phyloP scores from a whole-genome alignment of 1,140 invertebrate genomes.

The Phocides pigmalion region DNA sequence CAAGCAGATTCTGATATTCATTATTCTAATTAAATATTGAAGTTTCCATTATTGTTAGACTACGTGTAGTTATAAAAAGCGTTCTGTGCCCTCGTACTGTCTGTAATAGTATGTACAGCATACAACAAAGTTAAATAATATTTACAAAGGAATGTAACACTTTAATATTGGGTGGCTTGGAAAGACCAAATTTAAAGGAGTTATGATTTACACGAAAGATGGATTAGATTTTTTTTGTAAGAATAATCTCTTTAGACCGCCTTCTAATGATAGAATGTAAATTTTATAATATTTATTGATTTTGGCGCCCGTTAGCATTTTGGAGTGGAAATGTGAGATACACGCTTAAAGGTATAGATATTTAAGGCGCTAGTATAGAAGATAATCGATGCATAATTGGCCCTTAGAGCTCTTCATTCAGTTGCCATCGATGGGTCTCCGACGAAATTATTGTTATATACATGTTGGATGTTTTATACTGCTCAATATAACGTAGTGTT shows the following conservation, averaged over 20 bases:
- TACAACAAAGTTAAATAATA: background rate
- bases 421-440: slow-evolving; percentile 2
- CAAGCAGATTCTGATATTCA: too few relatives aligned
- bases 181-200: background rate
- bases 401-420: background rate
- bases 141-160: background rate
- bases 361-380: background rate
- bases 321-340: background rate
- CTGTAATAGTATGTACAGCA: background rate
- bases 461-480: background rate
- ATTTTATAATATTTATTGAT: slow-evolving; percentile 10
- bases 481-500: slow-evolving; percentile 1
- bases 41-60: background rate
- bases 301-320: slow-evolving; percentile 2
- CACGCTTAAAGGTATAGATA: background rate
- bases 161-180: background rate
- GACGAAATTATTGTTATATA: background rate
- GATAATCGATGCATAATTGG: background rate
- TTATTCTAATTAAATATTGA: too few relatives aligned
- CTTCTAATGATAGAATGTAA: slow-evolving; percentile 7
- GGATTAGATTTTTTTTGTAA: slow-evolving; percentile 22
- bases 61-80: background rate
- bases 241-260: slow-evolving; percentile 18
- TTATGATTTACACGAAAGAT: slow-evolving; percentile 5
- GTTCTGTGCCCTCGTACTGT: background rate